Evolutionary conservation across 2,888 invertebrate genomes (phyloP), one percentile per base, ranked within the genome.

Genomic region (Cepaea hortensis): DNA sequence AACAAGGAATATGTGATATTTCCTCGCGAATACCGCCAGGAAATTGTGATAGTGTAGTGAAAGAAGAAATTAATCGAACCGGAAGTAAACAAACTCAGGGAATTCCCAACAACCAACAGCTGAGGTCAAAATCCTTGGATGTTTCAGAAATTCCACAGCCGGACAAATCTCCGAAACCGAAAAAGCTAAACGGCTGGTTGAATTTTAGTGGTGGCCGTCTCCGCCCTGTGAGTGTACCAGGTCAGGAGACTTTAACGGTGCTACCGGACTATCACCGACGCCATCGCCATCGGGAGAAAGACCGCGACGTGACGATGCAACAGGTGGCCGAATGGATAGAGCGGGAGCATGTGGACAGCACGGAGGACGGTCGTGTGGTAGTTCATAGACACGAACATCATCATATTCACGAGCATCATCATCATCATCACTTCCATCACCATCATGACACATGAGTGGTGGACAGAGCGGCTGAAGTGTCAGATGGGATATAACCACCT

Each of bases 351-450:
- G 90, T 90, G 72, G 90, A 90, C 88, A 91, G 91, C 72, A 82
- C 90, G 50, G 91, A 92, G 50, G 91, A 87, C 7, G 85, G 90
- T 46, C 89, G 88, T 61, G 90, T 92, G 75, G 90, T 93, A 23
- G 94, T 95, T 23, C 95, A 95, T 90, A 93, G 95, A 87, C 96
- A 96, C 88, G 95, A 96, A 92, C 96, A 96, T 91, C 96, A 96
- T 91, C 96, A 96, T 92, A 96, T 96, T 83, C 96, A 96, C 91
- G 96, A 96, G 92, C 96, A 96, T 88, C 94, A 94, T 92, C 96
- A 96, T 91, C 96, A 96, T 93, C 96, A 96, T 94, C 96, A 96
- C 93, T 96, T 96, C 94, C 96, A 96, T 94, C 96, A 96, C 94
- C 96, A 96, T 93, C 92, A 94, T 86, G 93, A 94, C 86, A 91